These are phyloP conservation scores for Psammodynastes pulverulentus DNA, from an alignment of 2,113 vertebrate genomes.

Conservation along the genomic window DNA sequence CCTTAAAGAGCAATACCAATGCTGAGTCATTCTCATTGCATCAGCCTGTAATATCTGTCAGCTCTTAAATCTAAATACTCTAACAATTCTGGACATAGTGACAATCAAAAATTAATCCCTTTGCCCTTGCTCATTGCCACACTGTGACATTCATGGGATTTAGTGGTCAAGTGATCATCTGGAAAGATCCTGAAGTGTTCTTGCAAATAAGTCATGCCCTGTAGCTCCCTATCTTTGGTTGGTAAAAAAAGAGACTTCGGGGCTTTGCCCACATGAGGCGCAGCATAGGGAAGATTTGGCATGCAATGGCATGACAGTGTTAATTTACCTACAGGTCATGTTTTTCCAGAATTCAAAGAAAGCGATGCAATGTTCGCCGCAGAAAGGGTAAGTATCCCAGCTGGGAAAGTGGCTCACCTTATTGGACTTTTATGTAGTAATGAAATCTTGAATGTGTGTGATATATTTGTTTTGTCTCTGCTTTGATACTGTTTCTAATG, in stretches of 20 bases:
- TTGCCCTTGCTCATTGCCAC: not conserved
- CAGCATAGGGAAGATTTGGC: not conserved
- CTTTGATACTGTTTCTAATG: not conserved
- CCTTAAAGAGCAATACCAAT: too few relatives aligned
- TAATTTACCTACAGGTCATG: constrained; percentile 76
- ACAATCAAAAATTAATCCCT: not conserved
- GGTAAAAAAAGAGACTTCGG: not conserved
- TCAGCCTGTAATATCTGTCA: too few relatives aligned
- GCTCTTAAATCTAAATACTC: too few relatives aligned
- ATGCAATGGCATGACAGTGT: not conserved
- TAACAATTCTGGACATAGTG: not conserved
- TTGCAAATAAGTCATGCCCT: not conserved
- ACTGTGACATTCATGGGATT: not conserved
- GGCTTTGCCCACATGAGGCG: not conserved
- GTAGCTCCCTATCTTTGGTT: not conserved
- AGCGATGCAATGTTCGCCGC: constrained; percentile 98
- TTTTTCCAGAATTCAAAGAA: constrained; percentile 97
- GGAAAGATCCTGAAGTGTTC: not conserved
- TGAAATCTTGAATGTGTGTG: not conserved
- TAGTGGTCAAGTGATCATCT: not conserved
- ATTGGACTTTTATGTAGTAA: not conserved
- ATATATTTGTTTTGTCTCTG: not conserved
- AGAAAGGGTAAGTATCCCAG: constrained; percentile 80
- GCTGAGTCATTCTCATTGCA: too few relatives aligned
- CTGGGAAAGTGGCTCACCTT: not conserved